Percentiles rank a stretch among this genome's conserved stretches.
phyloP scores from a whole-genome alignment of 2,797 vertebrate species.

The Epinephelus coioides region DNA sequence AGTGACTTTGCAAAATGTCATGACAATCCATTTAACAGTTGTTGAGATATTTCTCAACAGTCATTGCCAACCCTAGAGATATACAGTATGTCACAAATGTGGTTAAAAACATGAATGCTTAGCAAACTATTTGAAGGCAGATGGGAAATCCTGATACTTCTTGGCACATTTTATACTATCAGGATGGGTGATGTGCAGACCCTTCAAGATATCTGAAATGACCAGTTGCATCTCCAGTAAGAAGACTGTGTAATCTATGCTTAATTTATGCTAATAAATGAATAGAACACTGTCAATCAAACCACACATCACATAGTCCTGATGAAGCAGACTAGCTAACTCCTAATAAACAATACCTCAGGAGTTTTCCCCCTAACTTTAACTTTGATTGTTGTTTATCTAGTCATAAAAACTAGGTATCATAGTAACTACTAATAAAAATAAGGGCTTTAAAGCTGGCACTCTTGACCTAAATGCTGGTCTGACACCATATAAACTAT shows the following conservation, averaged over 20 bases:
- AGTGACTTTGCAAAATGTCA: background rate
- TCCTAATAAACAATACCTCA: background rate
- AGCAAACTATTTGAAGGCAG: background rate
- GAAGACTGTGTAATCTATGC: conserved; percentile 3
- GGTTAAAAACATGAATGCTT: background rate
- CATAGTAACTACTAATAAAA: background rate
- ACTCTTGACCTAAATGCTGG: background rate
- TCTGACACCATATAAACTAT: conserved; percentile 52
- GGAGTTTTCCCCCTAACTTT: background rate
- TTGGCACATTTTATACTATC: background rate
- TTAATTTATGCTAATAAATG: too few species aligned
- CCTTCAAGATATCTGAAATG: too few species aligned
- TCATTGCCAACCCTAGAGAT: background rate
- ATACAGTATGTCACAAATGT: too few species aligned
- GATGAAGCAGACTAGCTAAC: background rate
- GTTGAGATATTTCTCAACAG: background rate
- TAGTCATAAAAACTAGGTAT: background rate
- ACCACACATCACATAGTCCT: background rate
- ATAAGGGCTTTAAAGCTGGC: background rate
- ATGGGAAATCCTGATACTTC: background rate
- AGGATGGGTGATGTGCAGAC: background rate
- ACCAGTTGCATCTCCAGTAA: conserved; percentile 2
- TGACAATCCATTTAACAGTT: background rate
- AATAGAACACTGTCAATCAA: background rate
- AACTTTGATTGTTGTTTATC: background rate